phyloP scores from a whole-genome alignment of 2,113 vertebrate species.

The Vicugna pacos region DNA sequence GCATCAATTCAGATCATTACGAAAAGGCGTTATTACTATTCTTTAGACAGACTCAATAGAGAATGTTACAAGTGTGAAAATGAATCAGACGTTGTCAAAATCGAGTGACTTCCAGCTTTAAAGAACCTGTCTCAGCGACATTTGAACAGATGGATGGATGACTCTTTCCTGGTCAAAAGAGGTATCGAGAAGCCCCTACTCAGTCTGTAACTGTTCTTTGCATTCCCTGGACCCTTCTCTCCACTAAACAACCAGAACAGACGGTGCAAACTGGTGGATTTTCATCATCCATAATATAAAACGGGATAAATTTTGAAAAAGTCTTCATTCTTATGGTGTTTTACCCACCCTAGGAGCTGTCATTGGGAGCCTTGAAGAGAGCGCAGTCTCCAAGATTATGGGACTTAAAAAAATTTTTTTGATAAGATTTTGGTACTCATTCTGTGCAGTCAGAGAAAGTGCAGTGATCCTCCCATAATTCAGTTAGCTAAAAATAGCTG shows the following conservation, averaged over 20 bases:
- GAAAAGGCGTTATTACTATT: neutral
- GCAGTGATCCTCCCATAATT: neutral
- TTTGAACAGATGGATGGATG: neutral
- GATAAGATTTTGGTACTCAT: neutral
- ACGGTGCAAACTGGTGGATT: neutral
- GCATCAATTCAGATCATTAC: neutral
- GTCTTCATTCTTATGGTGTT: neutral
- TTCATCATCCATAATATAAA: neutral
- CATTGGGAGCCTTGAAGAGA: neutral
- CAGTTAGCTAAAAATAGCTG: neutral
- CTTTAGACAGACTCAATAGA: neutral
- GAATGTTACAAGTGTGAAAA: neutral
- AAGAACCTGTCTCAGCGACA: neutral
- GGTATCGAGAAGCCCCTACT: neutral
- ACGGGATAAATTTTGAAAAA: neutral
- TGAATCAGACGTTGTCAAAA: conserved; percentile 39
- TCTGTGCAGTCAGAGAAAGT: neutral
- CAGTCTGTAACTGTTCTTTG: neutral
- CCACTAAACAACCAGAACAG: neutral
- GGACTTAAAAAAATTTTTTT: neutral
- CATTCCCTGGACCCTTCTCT: neutral
- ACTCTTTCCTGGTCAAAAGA: neutral
- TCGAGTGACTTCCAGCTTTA: conserved; percentile 1
- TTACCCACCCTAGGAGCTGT: neutral
- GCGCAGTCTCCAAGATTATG: neutral